Conservation (phyloP, 2,113 vertebrate species). For the Tympanuchus pallidicinctus region DNA sequence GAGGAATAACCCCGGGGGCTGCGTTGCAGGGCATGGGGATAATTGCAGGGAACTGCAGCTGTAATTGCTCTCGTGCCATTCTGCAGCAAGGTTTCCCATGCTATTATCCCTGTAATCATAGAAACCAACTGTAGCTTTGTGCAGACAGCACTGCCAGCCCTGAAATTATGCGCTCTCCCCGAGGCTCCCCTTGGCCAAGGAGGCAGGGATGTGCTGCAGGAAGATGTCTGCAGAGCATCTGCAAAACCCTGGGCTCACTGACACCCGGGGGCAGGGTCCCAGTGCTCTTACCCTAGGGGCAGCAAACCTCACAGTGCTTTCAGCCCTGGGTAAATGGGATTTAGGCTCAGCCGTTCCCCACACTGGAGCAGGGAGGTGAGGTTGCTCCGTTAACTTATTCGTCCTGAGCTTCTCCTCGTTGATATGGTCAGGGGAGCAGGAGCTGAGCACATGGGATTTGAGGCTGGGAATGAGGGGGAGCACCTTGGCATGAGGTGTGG, state of each 20-base stretch:
- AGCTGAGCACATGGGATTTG: background rate
- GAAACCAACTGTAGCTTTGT: background rate
- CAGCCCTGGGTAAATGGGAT: background rate
- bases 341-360: background rate
- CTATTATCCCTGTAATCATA: background rate
- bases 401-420: background rate
- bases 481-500: background rate
- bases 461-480: background rate
- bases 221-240: background rate
- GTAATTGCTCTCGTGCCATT: conserved; percentile 41
- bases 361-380: rapidly evolving
- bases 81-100: background rate
- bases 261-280: background rate
- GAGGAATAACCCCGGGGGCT: conserved; percentile 47
- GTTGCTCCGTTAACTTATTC: background rate
- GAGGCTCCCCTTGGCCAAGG: background rate
- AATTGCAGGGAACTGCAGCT: conserved; percentile 54
- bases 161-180: conserved; percentile 13
- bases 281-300: background rate
- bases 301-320: background rate
- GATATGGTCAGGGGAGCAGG: rapidly evolving
- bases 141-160: background rate
- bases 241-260: background rate
- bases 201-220: background rate
- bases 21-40: conserved; percentile 19